Base-by-base conservation (phyloP, 2,113 vertebrate genomes). In the Poeciliopsis turrubarensis region DNA sequence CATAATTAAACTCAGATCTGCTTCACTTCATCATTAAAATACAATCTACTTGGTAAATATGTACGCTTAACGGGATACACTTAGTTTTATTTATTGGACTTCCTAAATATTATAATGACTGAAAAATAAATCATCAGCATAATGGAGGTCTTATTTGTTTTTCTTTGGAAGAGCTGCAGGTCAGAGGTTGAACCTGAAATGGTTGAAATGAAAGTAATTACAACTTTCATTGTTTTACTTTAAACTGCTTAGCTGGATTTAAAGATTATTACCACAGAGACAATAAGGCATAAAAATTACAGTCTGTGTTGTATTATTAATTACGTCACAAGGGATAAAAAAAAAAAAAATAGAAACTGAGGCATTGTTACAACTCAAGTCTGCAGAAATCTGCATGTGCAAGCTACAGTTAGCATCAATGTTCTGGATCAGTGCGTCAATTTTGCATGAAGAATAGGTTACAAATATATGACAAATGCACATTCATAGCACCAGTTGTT, bases 131-230 rank as follows among this genome's bases (percentile, higher is more conserved):
- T 62, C 17, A 65, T 44, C 31, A 77, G 60, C 17, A 78, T 29
- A 26, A 17, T 10, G 60, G 4, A 63, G 51, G 37, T 70, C 27
- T 62, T 41, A 39, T 9, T 83, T 74, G 81, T 72, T 70, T 65
- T 64, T 63, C 39, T 61, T 12, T 12, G 15, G 41, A 17, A 68
- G 25, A 5, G 29, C 57, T 60, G 1, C 31, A 70, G 44, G 22
- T 47, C 12, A 47, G 60, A 76, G 65, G 77, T 68, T 22, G 75
- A n/a, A n/a, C n/a, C n/a, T n/a, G n/a, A n/a, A n/a, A n/a, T n/a
- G n/a, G n/a, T n/a, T n/a, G n/a, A n/a, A n/a, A n/a, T n/a, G n/a
- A 65, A 8, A 32, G 63, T 31, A 80, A 62, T 71, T 70, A 12
- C 25, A 0, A 11, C 51, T 17, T 51, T 68, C 13, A 25, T 68